phyloP scores from a whole-genome alignment of 2,888 invertebrate genomes.

The Hesperia comma region DNA sequence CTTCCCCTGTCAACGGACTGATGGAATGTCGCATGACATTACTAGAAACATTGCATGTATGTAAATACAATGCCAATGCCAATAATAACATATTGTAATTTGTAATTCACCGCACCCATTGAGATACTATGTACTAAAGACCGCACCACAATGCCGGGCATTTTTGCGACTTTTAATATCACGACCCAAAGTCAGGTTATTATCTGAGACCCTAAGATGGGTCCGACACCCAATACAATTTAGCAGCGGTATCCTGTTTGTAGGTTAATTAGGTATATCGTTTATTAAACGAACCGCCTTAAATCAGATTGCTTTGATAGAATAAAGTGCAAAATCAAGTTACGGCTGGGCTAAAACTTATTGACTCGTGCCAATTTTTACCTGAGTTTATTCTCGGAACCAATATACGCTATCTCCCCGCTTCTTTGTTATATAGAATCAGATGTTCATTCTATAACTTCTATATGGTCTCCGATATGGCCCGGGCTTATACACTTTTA shows the following conservation, averaged over 20 bases:
- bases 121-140: too few species aligned
- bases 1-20: neutral
- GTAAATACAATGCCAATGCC: too few species aligned
- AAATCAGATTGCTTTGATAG: constrained; percentile 59
- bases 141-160: neutral
- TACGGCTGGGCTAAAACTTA: constrained; percentile 57
- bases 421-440: constrained; percentile 51
- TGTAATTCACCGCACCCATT: constrained; percentile 6
- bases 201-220: neutral
- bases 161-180: constrained; percentile 1
- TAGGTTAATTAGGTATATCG: constrained; percentile 32
- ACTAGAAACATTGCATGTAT: neutral
- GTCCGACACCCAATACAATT: constrained; percentile 21
- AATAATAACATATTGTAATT: neutral
- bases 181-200: neutral
- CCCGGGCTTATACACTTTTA: neutral
- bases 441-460: constrained; percentile 47
- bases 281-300: constrained; percentile 43
- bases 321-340: constrained; percentile 66
- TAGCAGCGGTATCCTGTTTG: constrained; percentile 25
- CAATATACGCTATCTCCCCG: constrained; percentile 54
- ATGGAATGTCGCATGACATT: constrained; percentile 5
- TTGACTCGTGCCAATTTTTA: constrained; percentile 66
- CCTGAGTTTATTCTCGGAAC: constrained; percentile 75
- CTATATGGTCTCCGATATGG: neutral